phyloP scores from a whole-genome alignment of 1,140 invertebrate species.

The Elymnias hypermnestra region DNA sequence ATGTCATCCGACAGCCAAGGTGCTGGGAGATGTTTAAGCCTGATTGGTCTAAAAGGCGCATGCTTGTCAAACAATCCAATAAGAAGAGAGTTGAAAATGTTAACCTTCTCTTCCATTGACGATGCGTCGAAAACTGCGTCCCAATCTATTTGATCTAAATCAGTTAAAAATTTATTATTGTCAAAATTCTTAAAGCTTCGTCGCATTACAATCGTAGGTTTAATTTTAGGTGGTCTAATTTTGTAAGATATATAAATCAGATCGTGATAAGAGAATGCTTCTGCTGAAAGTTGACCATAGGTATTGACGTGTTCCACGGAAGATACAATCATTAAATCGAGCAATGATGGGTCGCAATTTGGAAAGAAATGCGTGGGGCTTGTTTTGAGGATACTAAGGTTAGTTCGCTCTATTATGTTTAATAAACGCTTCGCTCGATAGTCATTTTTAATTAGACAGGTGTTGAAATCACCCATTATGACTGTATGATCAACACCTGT shows the following conservation, averaged over 20 bases:
- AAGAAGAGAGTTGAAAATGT: slow-evolving; percentile 1
- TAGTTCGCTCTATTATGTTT: not conserved
- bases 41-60: no score
- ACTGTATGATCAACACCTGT: no score
- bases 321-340: slow-evolving; percentile 2
- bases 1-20: no score
- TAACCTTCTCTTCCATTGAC: slow-evolving; percentile 1
- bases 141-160: slow-evolving; percentile 1
- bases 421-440: not conserved
- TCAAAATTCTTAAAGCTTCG: not conserved
- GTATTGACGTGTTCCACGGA: not conserved
- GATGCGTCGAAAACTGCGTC: not conserved
- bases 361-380: slow-evolving; percentile 9
- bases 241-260: no score
- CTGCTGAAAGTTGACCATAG: slow-evolving; percentile 4
- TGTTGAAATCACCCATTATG: no score
- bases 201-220: no score
- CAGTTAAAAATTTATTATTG: not conserved
- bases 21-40: no score
- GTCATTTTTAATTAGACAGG: slow-evolving; percentile 3
- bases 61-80: no score
- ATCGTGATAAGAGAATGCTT: slow-evolving; percentile 6
- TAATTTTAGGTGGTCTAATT: no score
- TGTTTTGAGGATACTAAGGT: not conserved
- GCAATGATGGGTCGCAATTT: not conserved